Base-by-base conservation (phyloP, 64 coral and sea anemone genomes). In the Montipora capricornis region DNA sequence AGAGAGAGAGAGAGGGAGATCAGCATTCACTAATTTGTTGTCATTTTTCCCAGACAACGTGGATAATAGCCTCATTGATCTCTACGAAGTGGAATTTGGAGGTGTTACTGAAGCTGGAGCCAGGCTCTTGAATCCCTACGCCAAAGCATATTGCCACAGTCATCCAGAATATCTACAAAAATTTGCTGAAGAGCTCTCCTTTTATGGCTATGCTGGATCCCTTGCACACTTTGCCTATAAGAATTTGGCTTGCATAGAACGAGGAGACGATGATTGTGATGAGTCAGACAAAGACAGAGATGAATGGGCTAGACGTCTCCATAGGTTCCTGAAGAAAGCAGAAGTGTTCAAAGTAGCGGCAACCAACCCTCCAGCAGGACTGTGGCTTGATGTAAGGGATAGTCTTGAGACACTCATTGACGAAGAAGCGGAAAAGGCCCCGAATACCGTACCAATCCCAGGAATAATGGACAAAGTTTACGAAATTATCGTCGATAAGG, bases 21-120 rank as follows among this genome's bases (percentile, higher is more conserved):
- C 37, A 37, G 37, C 37, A 37, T 37, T 37, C 37, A 37, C 37
- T 37, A 37, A 37, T 37, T 37, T 37, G 37, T 37, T 37, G 37
- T 37, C 37, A 37, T 37, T 37, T 37, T 37, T 37, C 37, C 37
- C 37, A 37, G 37, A 37, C 37, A 37, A 59, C 13, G 88, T 80
- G n/a, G 76, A 90, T 1, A 4, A 80, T 29, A 80, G 58, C 5
- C 88, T 90, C 5, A 2, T 69, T 2, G 88, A 68, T 26, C 24
- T 90, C 12, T 90, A 80, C 37, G 14, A 19, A 67, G 88, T 90
- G 62, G 88, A 90, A 15, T 80, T 80, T 79, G 88, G 76, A 47
- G 60, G 67, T 69, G 75, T 80, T 17, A 12, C 67, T 14, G 76
- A 80, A 46, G 60, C 55, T 14, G 26, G 22, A 2, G 12, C 24